Evolutionary conservation across 2,797 vertebrate species (phyloP), one percentile per base, ranked within the genome.

Genomic region (Poeciliopsis infans): DNA sequence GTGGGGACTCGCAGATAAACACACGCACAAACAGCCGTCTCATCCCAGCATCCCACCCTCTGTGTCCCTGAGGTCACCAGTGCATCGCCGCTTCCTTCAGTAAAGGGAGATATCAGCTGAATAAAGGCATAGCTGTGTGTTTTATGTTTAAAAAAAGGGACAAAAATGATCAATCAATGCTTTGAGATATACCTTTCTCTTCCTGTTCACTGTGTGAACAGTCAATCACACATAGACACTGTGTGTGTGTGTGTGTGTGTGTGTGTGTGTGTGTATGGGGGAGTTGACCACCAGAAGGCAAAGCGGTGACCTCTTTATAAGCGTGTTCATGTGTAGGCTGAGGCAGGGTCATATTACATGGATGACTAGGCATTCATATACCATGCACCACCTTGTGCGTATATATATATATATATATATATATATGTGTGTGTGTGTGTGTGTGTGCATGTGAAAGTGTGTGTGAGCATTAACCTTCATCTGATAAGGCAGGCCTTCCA

Each of bases 241-340:
- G 2, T 77, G 41, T 71, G 16, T 59, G 70, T 79, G 45, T 55
- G 16, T 59, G 71, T 51, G 61, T 74, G 70, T 47, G 81, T 66
- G 57, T 43, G 76, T 41, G 49, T 74, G 55, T 46, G 72, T 33
- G 33, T 33, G 33, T 36, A 36, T 36, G 36, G 8, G 2, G 2
- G 73, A 69, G 57, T 10, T 80, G 82, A 81, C 80, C 84, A 89
- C 85, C 92, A 94, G 92, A 91, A 84, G 90, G 90, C 71, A 83
- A 91, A 90, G 88, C 83, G 86, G 59, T 90, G 90, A 91, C 89
- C 93, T 88, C 88, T 91, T 91, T 93, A 87, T 74, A 31, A 83
- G 80, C 78, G 77, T 85, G 79, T 73, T 83, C 51, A 77, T 84
- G 81, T 89, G 73, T 76, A 73, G 75, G 84, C 79, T 77, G 76